phyloP scores from a whole-genome alignment of 2,797 vertebrate species.

The Antrozous pallidus region DNA sequence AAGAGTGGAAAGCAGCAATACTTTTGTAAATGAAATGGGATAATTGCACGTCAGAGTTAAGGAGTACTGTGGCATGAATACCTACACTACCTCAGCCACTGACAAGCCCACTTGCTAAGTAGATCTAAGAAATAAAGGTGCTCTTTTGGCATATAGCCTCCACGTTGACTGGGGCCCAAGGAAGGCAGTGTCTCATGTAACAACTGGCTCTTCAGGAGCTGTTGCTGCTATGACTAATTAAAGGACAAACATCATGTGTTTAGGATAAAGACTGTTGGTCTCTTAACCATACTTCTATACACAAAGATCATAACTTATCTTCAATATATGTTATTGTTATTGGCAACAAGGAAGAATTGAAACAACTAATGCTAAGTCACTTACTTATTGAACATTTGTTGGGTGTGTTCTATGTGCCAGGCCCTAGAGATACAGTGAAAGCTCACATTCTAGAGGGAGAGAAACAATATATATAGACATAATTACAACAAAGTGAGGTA shows the following conservation, averaged over 20 bases:
- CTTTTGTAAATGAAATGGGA: conserved; percentile 13
- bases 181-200: conserved; percentile 44
- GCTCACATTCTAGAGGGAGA: background rate
- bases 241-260: conserved; percentile 43
- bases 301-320: conserved; percentile 35
- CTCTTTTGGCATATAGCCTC: conserved; percentile 51
- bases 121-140: conserved; percentile 58
- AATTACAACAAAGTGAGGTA: background rate
- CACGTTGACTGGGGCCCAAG: conserved; percentile 16
- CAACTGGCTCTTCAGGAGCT: conserved; percentile 38
- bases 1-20: background rate
- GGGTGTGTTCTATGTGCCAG: background rate
- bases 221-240: conserved; percentile 46
- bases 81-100: background rate
- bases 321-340: conserved; percentile 21
- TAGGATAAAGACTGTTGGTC: conserved; percentile 33
- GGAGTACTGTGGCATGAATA: background rate
- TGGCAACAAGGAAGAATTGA: conserved; percentile 36
- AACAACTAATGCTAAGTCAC: conserved; percentile 8
- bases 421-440: conserved; percentile 22
- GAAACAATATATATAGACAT: conserved; percentile 5
- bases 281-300: conserved; percentile 37
- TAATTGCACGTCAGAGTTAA: conserved; percentile 6
- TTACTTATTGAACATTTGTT: conserved; percentile 29
- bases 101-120: conserved; percentile 17